Evolutionary conservation across 2,113 vertebrate species (phyloP).

Genomic region (Otocyon megalotis): DNA sequence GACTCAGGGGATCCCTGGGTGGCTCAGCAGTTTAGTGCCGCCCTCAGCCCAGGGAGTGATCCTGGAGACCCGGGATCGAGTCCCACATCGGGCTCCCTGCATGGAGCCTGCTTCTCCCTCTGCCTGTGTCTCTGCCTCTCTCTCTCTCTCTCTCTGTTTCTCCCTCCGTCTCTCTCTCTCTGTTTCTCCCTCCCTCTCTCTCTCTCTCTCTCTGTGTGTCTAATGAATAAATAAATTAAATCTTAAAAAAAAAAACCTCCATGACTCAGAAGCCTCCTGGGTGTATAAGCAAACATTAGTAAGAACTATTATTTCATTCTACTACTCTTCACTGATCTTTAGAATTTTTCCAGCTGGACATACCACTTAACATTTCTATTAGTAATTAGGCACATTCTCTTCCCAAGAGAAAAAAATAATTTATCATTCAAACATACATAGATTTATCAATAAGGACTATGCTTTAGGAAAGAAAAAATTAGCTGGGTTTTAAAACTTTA

Average conservation of each 20-base stretch:
- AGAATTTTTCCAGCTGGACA: neutral
- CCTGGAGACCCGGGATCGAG: no score
- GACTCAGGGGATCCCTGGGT: neutral
- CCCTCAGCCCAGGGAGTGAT: no score
- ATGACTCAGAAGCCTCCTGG: neutral
- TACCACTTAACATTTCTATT: neutral
- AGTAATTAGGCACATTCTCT: slow-evolving; percentile 42
- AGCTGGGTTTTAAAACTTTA: slow-evolving; percentile 20
- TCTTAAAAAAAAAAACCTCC: neutral
- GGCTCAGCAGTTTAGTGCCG: neutral
- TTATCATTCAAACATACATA: neutral
- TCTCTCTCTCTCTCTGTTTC: no score
- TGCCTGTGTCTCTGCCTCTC: no score
- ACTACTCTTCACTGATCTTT: neutral
- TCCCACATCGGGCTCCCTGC: no score
- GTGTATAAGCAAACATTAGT: neutral
- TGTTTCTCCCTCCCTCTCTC: no score
- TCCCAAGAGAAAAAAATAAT: slow-evolving; percentile 6
- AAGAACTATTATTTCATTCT: slow-evolving; percentile 14
- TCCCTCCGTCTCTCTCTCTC: no score
- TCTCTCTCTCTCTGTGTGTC: no score
- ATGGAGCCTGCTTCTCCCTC: no score
- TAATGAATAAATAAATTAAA: no score
- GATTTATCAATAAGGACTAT: neutral
- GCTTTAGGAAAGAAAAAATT: neutral